Conservation (phyloP, 2,888 invertebrate genomes). For the Drosophila pseudotalamancana region DNA sequence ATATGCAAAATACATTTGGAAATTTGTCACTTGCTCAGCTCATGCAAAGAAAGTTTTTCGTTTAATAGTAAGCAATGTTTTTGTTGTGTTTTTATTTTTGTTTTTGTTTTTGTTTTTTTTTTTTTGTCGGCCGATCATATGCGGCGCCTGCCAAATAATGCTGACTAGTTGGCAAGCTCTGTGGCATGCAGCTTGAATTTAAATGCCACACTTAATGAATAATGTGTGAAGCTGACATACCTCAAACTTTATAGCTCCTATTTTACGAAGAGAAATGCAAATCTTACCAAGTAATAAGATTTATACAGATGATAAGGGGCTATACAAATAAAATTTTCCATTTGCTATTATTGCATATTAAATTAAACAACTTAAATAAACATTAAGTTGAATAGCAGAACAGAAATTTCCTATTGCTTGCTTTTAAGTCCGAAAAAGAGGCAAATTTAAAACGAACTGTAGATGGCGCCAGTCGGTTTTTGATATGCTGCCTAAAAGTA, state of each 20-base stretch:
- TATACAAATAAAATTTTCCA: neutral
- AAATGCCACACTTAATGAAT: slow-evolving; percentile 22
- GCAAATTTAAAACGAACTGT: slow-evolving; percentile 1
- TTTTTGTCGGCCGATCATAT: slow-evolving; percentile 20
- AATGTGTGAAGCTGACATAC: slow-evolving; percentile 1
- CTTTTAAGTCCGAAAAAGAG: too few relatives aligned
- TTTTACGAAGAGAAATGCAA: slow-evolving; percentile 6
- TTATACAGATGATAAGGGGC: neutral
- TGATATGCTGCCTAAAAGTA: neutral
- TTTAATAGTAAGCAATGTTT: slow-evolving; percentile 46
- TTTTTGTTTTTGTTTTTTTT: slow-evolving; percentile 16
- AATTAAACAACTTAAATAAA: too few relatives aligned
- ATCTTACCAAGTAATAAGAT: neutral
- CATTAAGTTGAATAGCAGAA: too few relatives aligned
- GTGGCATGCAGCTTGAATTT: slow-evolving; percentile 38
- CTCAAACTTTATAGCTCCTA: neutral
- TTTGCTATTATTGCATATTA: too few relatives aligned
- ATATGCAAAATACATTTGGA: slow-evolving; percentile 53
- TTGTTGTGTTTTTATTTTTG: slow-evolving; percentile 16
- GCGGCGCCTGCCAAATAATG: slow-evolving; percentile 57
- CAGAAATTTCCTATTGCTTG: neutral
- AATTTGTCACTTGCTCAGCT: slow-evolving; percentile 44
- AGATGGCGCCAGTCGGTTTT: slow-evolving; percentile 21
- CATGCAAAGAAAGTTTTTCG: slow-evolving; percentile 68
- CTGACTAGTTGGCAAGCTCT: slow-evolving; percentile 33